Percentiles rank a stretch among this genome's conserved stretches.
These are phyloP conservation scores for Metridium senile DNA, from an alignment of 92 coral and sea anemone genomes.

Conservation along the genomic window DNA sequence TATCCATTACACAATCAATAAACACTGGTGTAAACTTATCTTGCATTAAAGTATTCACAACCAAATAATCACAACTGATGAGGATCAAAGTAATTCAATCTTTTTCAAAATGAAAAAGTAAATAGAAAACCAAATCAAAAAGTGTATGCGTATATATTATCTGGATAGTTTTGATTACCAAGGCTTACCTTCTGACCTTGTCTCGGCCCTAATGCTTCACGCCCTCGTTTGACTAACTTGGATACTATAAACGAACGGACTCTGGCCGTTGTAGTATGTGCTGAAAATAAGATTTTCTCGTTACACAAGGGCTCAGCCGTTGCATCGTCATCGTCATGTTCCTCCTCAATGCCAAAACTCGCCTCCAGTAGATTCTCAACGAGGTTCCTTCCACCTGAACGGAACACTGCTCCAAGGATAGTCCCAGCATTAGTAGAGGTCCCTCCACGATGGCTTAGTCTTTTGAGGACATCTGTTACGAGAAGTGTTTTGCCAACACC, in stretches of 20 bases:
- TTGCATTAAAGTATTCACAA: too few relatives aligned
- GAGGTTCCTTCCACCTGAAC: conserved; percentile 70
- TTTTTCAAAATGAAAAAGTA: too few relatives aligned
- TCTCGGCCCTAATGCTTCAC: conserved; percentile 85
- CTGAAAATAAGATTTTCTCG: conserved; percentile 81
- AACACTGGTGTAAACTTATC: too few relatives aligned
- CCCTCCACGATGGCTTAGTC: conserved; percentile 81
- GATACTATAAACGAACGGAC: conserved; percentile 79
- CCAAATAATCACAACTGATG: too few relatives aligned
- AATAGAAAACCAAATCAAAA: too few relatives aligned
- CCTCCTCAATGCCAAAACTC: background rate
- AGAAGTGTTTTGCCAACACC: conserved; percentile 92
- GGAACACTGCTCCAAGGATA: conserved; percentile 84
- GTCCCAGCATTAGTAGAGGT: conserved; percentile 71
- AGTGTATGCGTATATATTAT: too few relatives aligned
- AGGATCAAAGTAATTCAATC: too few relatives aligned
- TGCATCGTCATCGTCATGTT: background rate
- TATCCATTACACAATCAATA: too few relatives aligned
- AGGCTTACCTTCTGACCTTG: conserved; percentile 85
- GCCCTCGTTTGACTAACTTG: conserved; percentile 77
- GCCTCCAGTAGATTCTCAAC: conserved; percentile 75
- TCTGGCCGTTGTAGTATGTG: conserved; percentile 76
- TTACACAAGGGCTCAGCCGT: conserved; percentile 47
- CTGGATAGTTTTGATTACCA: too few relatives aligned
- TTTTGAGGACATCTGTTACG: conserved; percentile 69